Evolutionary conservation across 1,140 invertebrate species (phyloP), one percentile per base, ranked within the genome.

Genomic region (Thrips palmi): DNA sequence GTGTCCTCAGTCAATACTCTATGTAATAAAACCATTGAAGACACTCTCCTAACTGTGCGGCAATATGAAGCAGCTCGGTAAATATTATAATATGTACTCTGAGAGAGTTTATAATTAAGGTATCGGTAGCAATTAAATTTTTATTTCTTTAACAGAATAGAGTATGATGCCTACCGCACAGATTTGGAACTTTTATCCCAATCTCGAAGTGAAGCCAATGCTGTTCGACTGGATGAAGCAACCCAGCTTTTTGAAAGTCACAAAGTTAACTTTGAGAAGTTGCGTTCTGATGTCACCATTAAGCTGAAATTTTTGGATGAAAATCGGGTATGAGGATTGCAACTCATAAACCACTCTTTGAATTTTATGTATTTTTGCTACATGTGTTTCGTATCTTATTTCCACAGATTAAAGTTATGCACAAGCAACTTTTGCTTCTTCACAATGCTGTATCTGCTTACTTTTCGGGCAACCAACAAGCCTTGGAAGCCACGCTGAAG

Each of bases 371-470:
- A 19, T 34, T 14, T 34, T 8, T 34, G 18, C 20, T 17, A 15
- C 11, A 6, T 35, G 17, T 17, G 27, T 33, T 5, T 2, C n/a
- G 21, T 39, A 20, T 32, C 21, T 28, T 27, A 28, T 39, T 33
- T 33, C 14, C 25, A 17, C 57, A 92, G 86, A 80, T 93, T 41
- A 94, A 94, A 65, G 89, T 94, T 43, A 96, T 97, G 89, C 89
- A 94, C 57, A 96, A 94, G 56, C 92, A 97, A 57, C 60, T 97
- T 32, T 61, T 96, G 24, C 58, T 97, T 45, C 88, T 96, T 58
- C 88, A 97, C 59, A 94, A 94, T 62, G 92, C 91, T 4, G 74
- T 94, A 12, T 87, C 88, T 25, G 87, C 89, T 2, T 97, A 96
- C 60, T 96, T 94, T 60, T 89, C 85, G 51, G 89, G 89, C 19